Evolutionary conservation across 2,113 vertebrate genomes (phyloP), one percentile per base, ranked within the genome.

Genomic region (Drymodes brunneopygia): DNA sequence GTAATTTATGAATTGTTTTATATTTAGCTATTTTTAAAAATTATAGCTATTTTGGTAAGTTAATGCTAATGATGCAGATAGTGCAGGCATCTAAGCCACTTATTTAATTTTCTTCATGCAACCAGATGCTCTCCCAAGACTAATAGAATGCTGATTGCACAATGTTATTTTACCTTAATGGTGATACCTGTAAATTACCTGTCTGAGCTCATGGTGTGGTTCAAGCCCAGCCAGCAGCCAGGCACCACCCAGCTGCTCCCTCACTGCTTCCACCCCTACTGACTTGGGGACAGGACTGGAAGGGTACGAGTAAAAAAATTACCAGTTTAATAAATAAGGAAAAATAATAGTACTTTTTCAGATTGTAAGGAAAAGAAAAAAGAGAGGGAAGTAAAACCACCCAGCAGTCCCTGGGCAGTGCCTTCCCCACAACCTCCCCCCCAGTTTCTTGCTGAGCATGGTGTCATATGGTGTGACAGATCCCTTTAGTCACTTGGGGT

Each of bases 261-360:
- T 64, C 2, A 1, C 38, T 57, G 20, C 22, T 23, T 14, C 6
- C 4, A 5, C 5, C 9, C 15, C 17, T 7, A 2, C 1, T 6
- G 54, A 31, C 11, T 12, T 19, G 10, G 42, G 15, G 23, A 17
- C 54, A 51, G 50, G 73, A n/a, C 23, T 31, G 12, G 25, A 48
- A 47, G 28, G 19, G 20, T 44, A n/a, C 21, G n/a, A 73, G 64
- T n/a, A 15, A 73, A 51, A 51, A 60, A 53, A 73, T 5, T 51
- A 48, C 21, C 13, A 40, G 15, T 60, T 67, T 72, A 47, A 47
- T 42, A 44, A 40, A 48, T 45, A 40, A 13, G 25, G 27, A 40
- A 47, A 67, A 40, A 35, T 27, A 44, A 25, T 22, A 21, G 3
- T 28, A 11, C 2, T 48, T 50, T 57, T 66, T 38, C 17, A 10